These are phyloP conservation scores for Epirrhoe alternata DNA, from an alignment of 2,888 invertebrate species.

Conservation along the genomic window DNA sequence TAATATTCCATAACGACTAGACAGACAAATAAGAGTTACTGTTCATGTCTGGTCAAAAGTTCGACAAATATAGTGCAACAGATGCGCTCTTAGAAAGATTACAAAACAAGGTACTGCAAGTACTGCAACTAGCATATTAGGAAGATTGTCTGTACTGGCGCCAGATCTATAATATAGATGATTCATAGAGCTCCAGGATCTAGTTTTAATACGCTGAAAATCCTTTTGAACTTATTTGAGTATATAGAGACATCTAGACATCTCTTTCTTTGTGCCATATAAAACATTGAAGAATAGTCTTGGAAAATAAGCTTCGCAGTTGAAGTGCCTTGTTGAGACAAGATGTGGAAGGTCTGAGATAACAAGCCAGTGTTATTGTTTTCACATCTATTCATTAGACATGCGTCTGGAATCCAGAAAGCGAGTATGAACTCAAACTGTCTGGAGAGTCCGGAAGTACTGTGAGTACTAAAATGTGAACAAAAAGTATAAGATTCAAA, in stretches of 20 bases:
- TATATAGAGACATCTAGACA: no score
- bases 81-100: background rate
- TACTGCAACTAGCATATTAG: background rate
- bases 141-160: background rate
- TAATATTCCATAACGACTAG: slow-evolving; percentile 27
- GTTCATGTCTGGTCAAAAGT: slow-evolving; percentile 1
- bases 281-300: background rate
- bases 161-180: no score
- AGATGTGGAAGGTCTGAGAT: slow-evolving; percentile 8
- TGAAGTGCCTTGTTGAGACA: slow-evolving; percentile 1
- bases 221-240: no score
- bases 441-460: slow-evolving; percentile 1
- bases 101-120: no score
- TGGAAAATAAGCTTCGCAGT: background rate
- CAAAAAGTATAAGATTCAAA: background rate
- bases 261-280: no score
- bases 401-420: slow-evolving; percentile 19
- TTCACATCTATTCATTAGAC: slow-evolving; percentile 24
- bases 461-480: background rate
- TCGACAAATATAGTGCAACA: background rate
- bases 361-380: slow-evolving; percentile 19
- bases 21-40: slow-evolving; percentile 12
- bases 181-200: no score
- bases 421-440: background rate
- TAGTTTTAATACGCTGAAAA: no score